Conservation (phyloP, 2,888 invertebrate genomes). For the Eristalis intricaria region DNA sequence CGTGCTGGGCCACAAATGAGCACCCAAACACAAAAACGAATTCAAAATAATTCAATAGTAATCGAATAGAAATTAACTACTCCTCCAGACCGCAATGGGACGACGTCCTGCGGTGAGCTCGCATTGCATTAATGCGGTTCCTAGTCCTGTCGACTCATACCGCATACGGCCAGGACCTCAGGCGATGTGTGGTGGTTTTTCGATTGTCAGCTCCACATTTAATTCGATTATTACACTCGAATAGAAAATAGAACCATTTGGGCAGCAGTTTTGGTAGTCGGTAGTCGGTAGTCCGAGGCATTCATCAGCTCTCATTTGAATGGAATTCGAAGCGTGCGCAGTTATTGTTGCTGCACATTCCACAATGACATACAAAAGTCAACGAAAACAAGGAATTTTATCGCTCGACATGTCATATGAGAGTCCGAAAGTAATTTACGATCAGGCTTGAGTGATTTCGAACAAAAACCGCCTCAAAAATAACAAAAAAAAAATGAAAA, state of each 20-base stretch:
- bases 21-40: conserved; percentile 58
- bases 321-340: conserved; percentile 65
- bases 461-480: conserved; percentile 30
- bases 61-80: conserved; percentile 65
- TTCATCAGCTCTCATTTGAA: conserved; percentile 29
- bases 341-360: conserved; percentile 36
- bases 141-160: conserved; percentile 23
- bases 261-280: conserved; percentile 2
- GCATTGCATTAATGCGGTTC: conserved; percentile 53
- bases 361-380: conserved; percentile 33
- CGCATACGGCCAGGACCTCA: conserved; percentile 35
- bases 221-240: conserved; percentile 62
- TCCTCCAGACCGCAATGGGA: conserved; percentile 54
- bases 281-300: not conserved
- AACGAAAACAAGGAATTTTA: conserved; percentile 60
- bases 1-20: conserved; percentile 46
- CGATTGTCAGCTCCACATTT: conserved; percentile 58
- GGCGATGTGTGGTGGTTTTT: conserved; percentile 41
- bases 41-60: conserved; percentile 48
- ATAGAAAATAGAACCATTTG: conserved; percentile 33
- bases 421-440: conserved; percentile 63
- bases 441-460: conserved; percentile 63
- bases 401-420: conserved; percentile 57
- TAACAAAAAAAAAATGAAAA: not conserved
- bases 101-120: conserved; percentile 60